Evolutionary conservation across 2,113 vertebrate genomes (phyloP).

Genomic region (Catharus minimus): DNA sequence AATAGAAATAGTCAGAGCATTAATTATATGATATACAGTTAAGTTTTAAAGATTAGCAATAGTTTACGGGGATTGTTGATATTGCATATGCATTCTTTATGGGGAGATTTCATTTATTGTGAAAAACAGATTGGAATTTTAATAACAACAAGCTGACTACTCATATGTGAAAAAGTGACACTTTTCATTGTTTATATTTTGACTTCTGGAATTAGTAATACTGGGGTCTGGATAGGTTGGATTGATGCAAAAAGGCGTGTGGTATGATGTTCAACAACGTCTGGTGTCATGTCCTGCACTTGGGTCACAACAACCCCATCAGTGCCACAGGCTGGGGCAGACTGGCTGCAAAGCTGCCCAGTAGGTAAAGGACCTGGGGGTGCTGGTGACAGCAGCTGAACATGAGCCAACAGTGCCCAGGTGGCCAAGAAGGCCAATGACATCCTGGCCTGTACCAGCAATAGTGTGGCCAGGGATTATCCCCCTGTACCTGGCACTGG

Average conservation of each 20-base stretch:
- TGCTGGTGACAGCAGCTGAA: background rate
- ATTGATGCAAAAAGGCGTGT: no score
- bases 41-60: background rate
- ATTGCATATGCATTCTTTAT: background rate
- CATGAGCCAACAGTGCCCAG: background rate
- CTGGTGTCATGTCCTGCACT: rapidly evolving
- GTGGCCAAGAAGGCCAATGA: background rate
- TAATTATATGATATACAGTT: background rate
- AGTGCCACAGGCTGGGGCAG: background rate
- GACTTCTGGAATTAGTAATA: background rate
- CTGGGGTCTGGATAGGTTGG: background rate
- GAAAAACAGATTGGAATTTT: background rate
- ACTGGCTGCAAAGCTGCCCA: background rate
- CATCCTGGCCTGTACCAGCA: background rate
- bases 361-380: background rate
- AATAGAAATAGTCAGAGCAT: background rate
- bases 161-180: background rate
- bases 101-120: background rate
- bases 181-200: background rate
- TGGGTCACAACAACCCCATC: background rate
- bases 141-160: background rate
- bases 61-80: background rate
- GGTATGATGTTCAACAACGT: background rate
- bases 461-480: background rate
- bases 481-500: rapidly evolving